Base-by-base conservation (phyloP, 1,140 invertebrate species). In the Caligus rogercresseyi region DNA sequence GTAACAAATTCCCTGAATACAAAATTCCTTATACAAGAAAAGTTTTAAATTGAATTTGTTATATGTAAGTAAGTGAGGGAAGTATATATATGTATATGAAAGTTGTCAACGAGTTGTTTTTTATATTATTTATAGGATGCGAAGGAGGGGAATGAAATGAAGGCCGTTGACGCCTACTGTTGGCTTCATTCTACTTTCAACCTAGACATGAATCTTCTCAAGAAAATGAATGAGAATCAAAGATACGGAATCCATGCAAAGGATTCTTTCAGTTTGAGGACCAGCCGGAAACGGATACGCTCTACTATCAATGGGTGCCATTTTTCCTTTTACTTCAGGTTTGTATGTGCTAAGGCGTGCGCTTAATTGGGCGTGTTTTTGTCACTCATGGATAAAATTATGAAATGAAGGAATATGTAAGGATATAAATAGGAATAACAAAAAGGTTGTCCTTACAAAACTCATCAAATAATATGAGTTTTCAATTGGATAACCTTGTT, bases 271-370 rank as follows among this genome's bases (percentile, higher is more conserved):
- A 43, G n/a, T 43, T 43, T 43, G 31, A 43, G 31, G 31, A 43
- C 31, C 31, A 43, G n/a, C 31, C 31, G 7, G 31, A 43, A 11
- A 54, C 53, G 13, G 57, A 60, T n/a, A 60, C 57, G 16, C 57
- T 60, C 26, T 60, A 60, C 23, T 60, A 60, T 26, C 57, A 60
- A 60, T 60, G 57, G 57, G 57, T 60, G 14, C 57, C 57, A 52
- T 60, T 60, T 25, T 60, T 60, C 21, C 57, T 60, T 13, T 21
- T 60, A 18, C 51, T 60, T n/a, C 57, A 60, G 26, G 57, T 60
- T 18, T 13, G 14, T 54, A 43, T 11, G 7, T 43, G n/a, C n/a
- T n/a, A n/a, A n/a, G n/a, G n/a, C n/a, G n/a, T n/a, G n/a, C n/a
- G n/a, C n/a, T n/a, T n/a, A n/a, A n/a, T n/a, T n/a, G n/a, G n/a